Base-by-base conservation (phyloP, 2,888 invertebrate species). In the Trachelus iudaicus region DNA sequence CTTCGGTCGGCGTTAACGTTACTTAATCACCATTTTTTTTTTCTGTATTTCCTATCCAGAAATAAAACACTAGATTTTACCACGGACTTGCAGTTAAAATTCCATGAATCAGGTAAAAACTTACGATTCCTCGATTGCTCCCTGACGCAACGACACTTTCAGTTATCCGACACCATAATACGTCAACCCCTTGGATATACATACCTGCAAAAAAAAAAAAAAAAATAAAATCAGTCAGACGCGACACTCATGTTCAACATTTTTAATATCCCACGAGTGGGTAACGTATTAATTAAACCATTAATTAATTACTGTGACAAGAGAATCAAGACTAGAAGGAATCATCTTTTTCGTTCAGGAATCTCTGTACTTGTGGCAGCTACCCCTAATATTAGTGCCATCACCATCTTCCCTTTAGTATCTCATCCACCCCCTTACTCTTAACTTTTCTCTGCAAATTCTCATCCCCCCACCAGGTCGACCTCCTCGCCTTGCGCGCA, bases 171-270 rank as follows among this genome's bases (percentile, higher is more conserved):
- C 40, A 56, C 23, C 23, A 56, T 23, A 23, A 56, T 15, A 40
- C 23, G 40, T 56, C 23, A 23, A 56, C 6, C 40, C 4, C 69
- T 69, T 77, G n/a, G 13, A 75, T 31, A 9, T 74, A 78, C 76
- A 73, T 78, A 79, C 79, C 79, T 78, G 76, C 4, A 76, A 79
- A 74, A 79, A 15, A 75, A n/a, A 76, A 79, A 74, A 79, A 15
- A 6, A 78, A 13, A 11, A 77, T 31, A 23, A 56, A 56, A 15
- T 23, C 40, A 40, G 40, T 40, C 9, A 56, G 40, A 56, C 9
- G 2, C 6, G 9, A 56, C 2, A 23, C 2, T 9, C 15, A 40
- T 6, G 6, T 15, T 23, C 2, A 23, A 15, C 13, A 56, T 56
- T 56, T 56, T 56, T 56, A 56, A 56, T 56, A 56, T 56, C 15